Conservation (phyloP, 2,888 invertebrate genomes). For the Cheilosia vernalis region DNA sequence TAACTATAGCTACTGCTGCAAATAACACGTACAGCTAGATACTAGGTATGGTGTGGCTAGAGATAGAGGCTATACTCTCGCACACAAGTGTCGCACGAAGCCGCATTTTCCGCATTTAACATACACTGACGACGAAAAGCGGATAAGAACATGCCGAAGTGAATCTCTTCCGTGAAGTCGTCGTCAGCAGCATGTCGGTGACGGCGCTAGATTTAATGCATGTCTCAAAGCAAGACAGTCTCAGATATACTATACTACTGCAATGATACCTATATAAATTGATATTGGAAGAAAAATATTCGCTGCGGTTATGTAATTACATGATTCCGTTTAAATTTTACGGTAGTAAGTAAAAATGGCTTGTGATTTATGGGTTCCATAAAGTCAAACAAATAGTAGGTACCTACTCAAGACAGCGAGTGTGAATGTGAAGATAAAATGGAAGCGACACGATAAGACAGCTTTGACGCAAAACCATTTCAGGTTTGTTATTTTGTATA, state of each 20-base stretch:
- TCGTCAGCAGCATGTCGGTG: constrained; percentile 14
- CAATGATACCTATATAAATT: not conserved
- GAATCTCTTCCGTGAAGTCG: constrained; percentile 68
- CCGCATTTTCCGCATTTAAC: constrained; percentile 72
- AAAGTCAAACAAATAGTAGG: constrained; percentile 46
- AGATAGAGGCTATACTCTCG: constrained; percentile 24
- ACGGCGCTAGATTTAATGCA: constrained; percentile 50
- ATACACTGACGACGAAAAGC: constrained; percentile 53
- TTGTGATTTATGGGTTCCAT: constrained; percentile 67
- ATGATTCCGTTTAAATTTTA: constrained; percentile 64
- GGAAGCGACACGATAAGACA: constrained; percentile 52
- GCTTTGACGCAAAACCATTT: constrained; percentile 53
- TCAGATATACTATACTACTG: constrained; percentile 1
- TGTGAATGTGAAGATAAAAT: constrained; percentile 57
- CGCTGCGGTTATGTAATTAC: constrained; percentile 64
- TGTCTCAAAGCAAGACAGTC: constrained; percentile 14
- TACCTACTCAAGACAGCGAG: constrained; percentile 47
- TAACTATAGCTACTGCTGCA: constrained; percentile 65
- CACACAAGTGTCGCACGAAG: constrained; percentile 55
- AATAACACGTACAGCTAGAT: constrained; percentile 68
- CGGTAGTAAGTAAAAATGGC: constrained; percentile 57
- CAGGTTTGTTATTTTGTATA: constrained; percentile 17
- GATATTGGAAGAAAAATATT: constrained; percentile 43
- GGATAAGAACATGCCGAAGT: constrained; percentile 73
- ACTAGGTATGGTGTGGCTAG: constrained; percentile 20